Percentiles rank a stretch among this genome's conserved stretches.
phyloP scores from a whole-genome alignment of 2,888 invertebrate genomes.

The Meghimatium bilineatum region DNA sequence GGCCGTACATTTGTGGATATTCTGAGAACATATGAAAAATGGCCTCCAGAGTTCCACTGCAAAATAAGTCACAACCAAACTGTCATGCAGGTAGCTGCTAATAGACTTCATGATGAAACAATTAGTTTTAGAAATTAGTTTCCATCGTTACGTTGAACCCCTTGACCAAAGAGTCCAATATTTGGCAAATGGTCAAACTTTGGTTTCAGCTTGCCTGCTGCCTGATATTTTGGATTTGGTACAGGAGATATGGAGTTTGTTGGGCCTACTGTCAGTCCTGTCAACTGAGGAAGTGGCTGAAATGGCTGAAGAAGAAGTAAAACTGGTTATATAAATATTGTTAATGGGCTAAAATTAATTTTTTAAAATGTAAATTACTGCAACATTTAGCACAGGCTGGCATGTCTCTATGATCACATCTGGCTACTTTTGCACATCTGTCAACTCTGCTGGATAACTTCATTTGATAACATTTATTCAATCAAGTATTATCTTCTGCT shows the following conservation, averaged over 20 bases:
- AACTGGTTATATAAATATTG: background rate
- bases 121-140: too few relatives aligned
- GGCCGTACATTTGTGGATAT: background rate
- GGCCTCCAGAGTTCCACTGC: constrained; percentile 46
- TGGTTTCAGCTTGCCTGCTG: constrained; percentile 40
- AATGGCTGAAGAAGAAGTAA: constrained; percentile 44
- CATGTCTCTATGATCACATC: background rate
- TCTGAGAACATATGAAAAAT: constrained; percentile 24
- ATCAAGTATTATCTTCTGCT: too few relatives aligned
- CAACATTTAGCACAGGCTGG: background rate
- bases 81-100: background rate
- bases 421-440: background rate
- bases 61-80: constrained; percentile 4
- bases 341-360: background rate
- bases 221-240: constrained; percentile 59
- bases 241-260: constrained; percentile 64
- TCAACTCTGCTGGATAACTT: too few relatives aligned
- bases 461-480: too few relatives aligned
- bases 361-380: background rate
- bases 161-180: constrained; percentile 75
- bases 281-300: constrained; percentile 54
- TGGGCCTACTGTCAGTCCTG: constrained; percentile 41
- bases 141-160: constrained; percentile 71
- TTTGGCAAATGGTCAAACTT: constrained; percentile 62
- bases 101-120: background rate